Percentiles rank a stretch among this genome's conserved stretches.
Conservation (phyloP, 2,113 vertebrate species). For the Eurystomus gularis region DNA sequence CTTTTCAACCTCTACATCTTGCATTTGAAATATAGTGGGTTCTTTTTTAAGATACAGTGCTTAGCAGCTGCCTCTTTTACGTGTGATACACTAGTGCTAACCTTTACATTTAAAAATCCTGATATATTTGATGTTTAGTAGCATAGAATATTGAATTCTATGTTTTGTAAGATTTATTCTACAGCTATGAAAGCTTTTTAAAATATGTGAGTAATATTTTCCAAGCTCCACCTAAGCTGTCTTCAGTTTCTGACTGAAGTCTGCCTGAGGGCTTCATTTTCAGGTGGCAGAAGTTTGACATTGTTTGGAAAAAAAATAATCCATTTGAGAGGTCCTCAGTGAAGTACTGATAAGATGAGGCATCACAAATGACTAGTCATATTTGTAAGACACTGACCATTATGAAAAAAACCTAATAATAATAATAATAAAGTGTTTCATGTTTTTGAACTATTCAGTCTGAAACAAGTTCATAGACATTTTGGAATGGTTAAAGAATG, state of each 20-base stretch:
- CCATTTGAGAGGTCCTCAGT: background rate
- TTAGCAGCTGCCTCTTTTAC: background rate
- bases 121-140: background rate
- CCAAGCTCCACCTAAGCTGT: background rate
- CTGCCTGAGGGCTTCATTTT: background rate
- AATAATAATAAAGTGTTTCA: background rate
- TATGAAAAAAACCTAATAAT: background rate
- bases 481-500: background rate
- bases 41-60: slow-evolving; percentile 29
- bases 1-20: background rate
- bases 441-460: background rate
- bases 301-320: background rate
- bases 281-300: background rate
- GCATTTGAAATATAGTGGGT: background rate
- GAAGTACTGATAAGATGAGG: background rate
- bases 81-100: background rate
- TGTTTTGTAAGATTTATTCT: background rate
- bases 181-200: background rate
- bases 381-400: background rate
- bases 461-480: background rate
- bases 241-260: background rate
- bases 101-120: background rate
- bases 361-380: background rate
- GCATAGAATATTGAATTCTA: background rate
- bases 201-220: background rate